These are phyloP conservation scores for Petrolisthes cinctipes DNA, from an alignment of 2,888 invertebrate species.

Conservation along the genomic window DNA sequence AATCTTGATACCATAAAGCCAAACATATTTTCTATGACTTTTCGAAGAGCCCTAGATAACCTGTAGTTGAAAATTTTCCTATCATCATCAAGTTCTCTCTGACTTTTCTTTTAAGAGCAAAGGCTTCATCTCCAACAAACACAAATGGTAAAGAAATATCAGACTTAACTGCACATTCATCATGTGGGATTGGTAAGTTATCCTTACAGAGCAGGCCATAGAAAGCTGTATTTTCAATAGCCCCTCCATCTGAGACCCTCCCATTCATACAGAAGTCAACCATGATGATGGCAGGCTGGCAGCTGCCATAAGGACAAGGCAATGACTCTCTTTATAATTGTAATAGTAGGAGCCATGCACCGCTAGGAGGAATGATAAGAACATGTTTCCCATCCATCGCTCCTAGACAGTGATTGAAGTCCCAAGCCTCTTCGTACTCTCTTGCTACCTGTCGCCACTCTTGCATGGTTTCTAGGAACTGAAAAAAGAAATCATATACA, in stretches of 20 bases:
- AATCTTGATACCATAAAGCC: neutral
- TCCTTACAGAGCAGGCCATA: neutral
- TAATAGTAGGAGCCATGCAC: too few species aligned
- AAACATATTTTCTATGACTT: neutral
- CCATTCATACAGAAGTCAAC: neutral
- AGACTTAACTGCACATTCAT: neutral
- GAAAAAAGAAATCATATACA: neutral
- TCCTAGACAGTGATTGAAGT: too few species aligned
- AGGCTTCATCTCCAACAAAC: slow-evolving; percentile 7
- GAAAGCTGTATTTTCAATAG: slow-evolving; percentile 1
- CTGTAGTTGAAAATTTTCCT: neutral
- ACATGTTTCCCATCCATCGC: too few species aligned
- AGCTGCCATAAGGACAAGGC: too few species aligned
- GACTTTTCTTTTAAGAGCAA: neutral
- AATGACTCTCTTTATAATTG: too few species aligned
- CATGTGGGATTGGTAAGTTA: neutral
- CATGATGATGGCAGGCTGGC: neutral
- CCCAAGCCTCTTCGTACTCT: slow-evolving; percentile 15
- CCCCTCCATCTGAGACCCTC: slow-evolving; percentile 4
- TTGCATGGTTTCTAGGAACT: slow-evolving; percentile 20
- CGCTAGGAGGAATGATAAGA: too few species aligned
- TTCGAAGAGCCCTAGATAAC: slow-evolving; percentile 7
- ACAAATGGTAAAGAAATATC: slow-evolving; percentile 7
- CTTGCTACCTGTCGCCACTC: slow-evolving; percentile 17
- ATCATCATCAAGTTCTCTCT: neutral